A percentile compares a stretch with the other conserved stretches of the same genome.
These are phyloP conservation scores for Morbakka virulenta DNA, from an alignment of 30 jellyfish, hydroid and myxozoan species.

Conservation along the genomic window DNA sequence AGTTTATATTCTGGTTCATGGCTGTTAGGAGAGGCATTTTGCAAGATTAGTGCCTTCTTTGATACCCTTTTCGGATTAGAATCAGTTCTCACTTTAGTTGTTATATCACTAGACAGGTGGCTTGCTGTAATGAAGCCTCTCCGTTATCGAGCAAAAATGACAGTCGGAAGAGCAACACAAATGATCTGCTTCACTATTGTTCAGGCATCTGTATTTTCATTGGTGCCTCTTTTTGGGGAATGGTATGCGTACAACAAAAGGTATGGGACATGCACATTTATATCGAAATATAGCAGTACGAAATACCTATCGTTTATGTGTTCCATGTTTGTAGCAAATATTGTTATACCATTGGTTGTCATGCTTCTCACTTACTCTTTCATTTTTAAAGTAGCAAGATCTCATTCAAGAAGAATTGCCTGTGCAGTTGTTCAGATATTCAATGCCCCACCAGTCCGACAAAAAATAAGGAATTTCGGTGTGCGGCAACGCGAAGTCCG, in stretches of 20 bases:
- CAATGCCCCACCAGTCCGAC: slow-evolving; percentile 37
- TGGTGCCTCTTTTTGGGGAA: slow-evolving; percentile 38
- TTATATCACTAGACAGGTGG: slow-evolving; percentile 74
- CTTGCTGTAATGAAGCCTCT: slow-evolving; percentile 90
- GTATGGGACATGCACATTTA: slow-evolving; percentile 53
- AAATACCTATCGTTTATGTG: slow-evolving; percentile 49
- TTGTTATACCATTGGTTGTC: slow-evolving; percentile 51
- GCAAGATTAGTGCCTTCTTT: slow-evolving; percentile 50
- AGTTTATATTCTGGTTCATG: slow-evolving; percentile 23
- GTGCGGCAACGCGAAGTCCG: slow-evolving; percentile 80
- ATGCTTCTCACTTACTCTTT: slow-evolving; percentile 66
- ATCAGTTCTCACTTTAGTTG: slow-evolving; percentile 74
- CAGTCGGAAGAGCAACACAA: slow-evolving; percentile 55
- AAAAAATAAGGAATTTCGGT: slow-evolving; percentile 49
- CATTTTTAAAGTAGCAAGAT: slow-evolving; percentile 80
- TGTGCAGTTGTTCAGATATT: slow-evolving; percentile 55
- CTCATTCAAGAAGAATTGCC: slow-evolving; percentile 78
- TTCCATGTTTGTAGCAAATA: slow-evolving; percentile 27
- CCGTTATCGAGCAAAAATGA: slow-evolving; percentile 77
- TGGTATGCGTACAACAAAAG: slow-evolving; percentile 70
- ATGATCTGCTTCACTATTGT: slow-evolving; percentile 54
- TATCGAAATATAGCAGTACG: slow-evolving; percentile 22
- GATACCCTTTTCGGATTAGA: slow-evolving; percentile 71
- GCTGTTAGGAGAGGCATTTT: slow-evolving; percentile 26
- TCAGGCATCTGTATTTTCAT: slow-evolving; percentile 62